Evolutionary conservation across 2,113 vertebrate genomes (phyloP), one percentile per base, ranked within the genome.

Genomic region (Charina bottae): DNA sequence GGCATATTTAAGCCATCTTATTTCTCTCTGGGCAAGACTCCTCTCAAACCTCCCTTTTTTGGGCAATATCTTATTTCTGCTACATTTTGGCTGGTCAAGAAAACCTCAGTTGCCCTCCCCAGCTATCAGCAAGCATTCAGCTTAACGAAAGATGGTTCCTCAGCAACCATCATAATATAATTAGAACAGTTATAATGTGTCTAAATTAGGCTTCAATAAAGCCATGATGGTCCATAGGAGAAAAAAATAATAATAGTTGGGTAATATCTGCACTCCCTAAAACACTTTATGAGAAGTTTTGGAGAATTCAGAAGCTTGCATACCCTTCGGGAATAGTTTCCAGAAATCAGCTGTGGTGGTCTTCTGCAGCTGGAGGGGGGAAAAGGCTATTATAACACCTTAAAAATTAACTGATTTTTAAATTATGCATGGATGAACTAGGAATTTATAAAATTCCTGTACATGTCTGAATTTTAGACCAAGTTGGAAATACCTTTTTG

Each of bases 81-180:
- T 78, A 78, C 33, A 42, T 42, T 78, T 42, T 42, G 37, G 33
- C 33, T 78, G 72, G 72, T 87, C 86, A 87, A 24, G 56, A 12
- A 87, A 87, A 78, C 33, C 19, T 21, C 33, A 78, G 72, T 42
- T 78, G 33, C 72, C 68, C 72, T 58, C 85, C n/a, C 19, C 9
- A 24, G 59, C 23, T 60, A 37, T 60, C 37, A 88, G 33, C 23
- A 88, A 88, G 58, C 42, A 59, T 23, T 62, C 37, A 0, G 37
- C 12, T 62, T 62, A 46, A 60, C 1, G 4, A 62, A 60, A 46
- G 2, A 46, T 24, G 4, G 87, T 88, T 37, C n/a, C 86, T 42
- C 86, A 88, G 86, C 37, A 88, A 88, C 86, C 21, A 42, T 59
- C 58, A 88, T 42, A 88, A 60, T 88, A 37, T 88, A 60, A 49